phyloP scores from a whole-genome alignment of 2,888 invertebrate genomes.

The Homarus gammarus region DNA sequence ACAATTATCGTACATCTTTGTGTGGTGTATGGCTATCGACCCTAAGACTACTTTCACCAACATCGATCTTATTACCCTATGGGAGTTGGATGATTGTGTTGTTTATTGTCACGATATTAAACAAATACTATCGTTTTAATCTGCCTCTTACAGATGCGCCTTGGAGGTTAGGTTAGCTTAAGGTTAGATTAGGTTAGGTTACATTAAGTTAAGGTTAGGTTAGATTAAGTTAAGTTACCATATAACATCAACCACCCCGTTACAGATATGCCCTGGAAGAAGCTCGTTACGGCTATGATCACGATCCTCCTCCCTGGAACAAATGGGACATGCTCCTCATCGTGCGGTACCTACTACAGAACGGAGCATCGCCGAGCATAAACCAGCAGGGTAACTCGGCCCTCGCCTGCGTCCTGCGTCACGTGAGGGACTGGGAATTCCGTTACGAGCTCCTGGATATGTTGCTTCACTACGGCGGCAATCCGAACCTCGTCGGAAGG shows the following conservation, averaged over 20 bases:
- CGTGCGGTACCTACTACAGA: constrained; percentile 81
- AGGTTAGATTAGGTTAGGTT: too few relatives aligned
- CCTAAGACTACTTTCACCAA: too few relatives aligned
- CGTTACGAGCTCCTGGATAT: constrained; percentile 83
- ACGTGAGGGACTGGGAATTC: constrained; percentile 85
- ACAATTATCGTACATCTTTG: too few relatives aligned
- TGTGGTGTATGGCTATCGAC: too few relatives aligned
- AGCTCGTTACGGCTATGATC: constrained; percentile 83
- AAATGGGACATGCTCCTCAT: constrained; percentile 88
- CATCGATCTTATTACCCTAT: too few relatives aligned
- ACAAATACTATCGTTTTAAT: too few relatives aligned
- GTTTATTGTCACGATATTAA: too few relatives aligned
- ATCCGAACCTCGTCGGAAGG: constrained; percentile 86
- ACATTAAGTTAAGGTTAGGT: too few relatives aligned
- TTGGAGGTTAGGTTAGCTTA: too few relatives aligned
- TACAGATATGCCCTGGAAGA: constrained; percentile 85
- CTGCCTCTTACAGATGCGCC: background rate
- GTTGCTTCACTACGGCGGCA: constrained; percentile 83
- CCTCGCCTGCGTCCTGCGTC: constrained; percentile 85
- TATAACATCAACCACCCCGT: background rate
- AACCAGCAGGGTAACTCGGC: constrained; percentile 86
- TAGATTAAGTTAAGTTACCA: background rate
- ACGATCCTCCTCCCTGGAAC: constrained; percentile 82
- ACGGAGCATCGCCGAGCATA: constrained; percentile 85
- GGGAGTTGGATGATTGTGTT: too few relatives aligned